A percentile compares a stretch with the other conserved stretches of the same genome.
Conservation (phyloP, 2,888 invertebrate species). For the Caprella mutica region DNA sequence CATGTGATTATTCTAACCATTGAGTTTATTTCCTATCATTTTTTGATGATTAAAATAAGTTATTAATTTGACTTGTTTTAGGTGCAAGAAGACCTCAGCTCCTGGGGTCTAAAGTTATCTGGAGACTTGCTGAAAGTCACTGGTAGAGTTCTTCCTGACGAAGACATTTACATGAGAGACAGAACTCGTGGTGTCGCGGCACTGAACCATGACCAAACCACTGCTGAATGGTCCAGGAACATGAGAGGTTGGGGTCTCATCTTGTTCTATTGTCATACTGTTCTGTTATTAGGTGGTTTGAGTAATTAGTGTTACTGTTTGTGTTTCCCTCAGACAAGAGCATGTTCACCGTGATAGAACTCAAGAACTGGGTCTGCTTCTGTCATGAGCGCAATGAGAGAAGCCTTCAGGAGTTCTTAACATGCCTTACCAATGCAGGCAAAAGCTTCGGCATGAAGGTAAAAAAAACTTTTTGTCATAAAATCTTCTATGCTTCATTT, state of each 20-base stretch:
- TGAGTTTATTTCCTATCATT: too few relatives aligned
- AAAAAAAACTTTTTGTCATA: background rate
- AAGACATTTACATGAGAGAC: conserved; percentile 49
- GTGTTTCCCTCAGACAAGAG: too few relatives aligned
- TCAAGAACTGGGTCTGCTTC: conserved; percentile 39
- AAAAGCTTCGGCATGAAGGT: conserved; percentile 5
- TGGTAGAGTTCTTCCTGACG: conserved; percentile 54
- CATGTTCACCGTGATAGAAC: conserved; percentile 32
- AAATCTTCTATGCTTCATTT: background rate
- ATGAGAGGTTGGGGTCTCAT: too few relatives aligned
- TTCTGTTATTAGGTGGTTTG: too few relatives aligned
- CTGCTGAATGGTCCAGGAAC: too few relatives aligned
- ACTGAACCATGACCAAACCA: too few relatives aligned
- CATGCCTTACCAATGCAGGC: background rate
- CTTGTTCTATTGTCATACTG: too few relatives aligned
- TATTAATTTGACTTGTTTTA: too few relatives aligned
- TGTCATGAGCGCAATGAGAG: background rate
- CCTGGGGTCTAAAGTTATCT: conserved; percentile 64
- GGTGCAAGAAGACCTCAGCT: conserved; percentile 49
- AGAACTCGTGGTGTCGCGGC: conserved; percentile 34
- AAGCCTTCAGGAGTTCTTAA: background rate
- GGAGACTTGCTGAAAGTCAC: conserved; percentile 51
- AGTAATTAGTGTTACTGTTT: too few relatives aligned
- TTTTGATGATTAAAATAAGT: too few relatives aligned
- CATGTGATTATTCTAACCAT: too few relatives aligned